Evolutionary conservation across 2,113 vertebrate species (phyloP), one percentile per base, ranked within the genome.

Genomic region (Etheostoma spectabile): DNA sequence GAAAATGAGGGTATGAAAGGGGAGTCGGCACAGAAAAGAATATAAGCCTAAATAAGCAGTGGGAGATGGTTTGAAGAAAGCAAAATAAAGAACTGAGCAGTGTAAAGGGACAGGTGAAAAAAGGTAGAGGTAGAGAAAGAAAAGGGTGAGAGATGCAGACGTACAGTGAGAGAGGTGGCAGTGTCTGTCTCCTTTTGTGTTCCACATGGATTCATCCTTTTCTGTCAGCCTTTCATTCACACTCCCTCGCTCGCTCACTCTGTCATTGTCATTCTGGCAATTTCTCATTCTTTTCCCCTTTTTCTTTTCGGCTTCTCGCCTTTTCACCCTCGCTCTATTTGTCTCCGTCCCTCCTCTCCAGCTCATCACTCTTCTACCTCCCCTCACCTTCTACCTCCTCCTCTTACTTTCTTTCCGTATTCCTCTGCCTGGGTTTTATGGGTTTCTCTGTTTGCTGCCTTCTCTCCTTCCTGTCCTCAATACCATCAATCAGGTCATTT

Each of bases 131-230:
- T 11, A 0, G 66, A 78, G 70, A 27, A 18, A 46, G 45, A 21
- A 12, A 8, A 38, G 13, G 49, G 46, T 30, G 42, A 24, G 11
- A 16, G 64, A 80, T 6, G 15, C 12, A 55, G 77, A 45, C n/a
- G 8, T 21, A 38, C 38, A 61, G 80, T 10, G 70, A 69, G 80
- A 77, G 82, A 80, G 86, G 66, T 63, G 84, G 81, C 53, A 22
- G 70, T 24, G 83, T 80, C 84, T 59, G 79, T 77, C 86, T 86
- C 57, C 74, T 56, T 88, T 90, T 88, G 84, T 88, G 88, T 89
- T 91, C 84, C 82, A 81, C 87, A 15, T 87, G 85, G 79, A 88
- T 91, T 87, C 82, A 65, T 86, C 84, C 65, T 68, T 78, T 59
- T 86, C 83, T 84, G 73, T 70, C 84, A 8, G 62, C 71, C 77